These are phyloP conservation scores for Rhynchomys soricoides DNA, from an alignment of 2,113 vertebrate genomes.

Conservation along the genomic window DNA sequence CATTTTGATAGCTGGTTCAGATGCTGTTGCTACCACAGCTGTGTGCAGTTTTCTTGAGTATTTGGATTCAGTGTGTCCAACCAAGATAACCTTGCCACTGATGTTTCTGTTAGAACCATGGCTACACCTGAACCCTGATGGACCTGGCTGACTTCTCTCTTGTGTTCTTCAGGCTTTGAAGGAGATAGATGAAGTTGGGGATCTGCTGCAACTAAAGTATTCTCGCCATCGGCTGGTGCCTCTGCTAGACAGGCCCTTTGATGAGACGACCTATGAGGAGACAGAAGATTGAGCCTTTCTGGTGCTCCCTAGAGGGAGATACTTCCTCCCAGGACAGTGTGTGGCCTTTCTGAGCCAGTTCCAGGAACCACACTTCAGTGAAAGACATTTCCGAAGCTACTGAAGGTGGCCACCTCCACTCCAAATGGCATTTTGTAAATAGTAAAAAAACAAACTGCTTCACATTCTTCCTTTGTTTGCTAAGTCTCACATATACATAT, in stretches of 20 bases:
- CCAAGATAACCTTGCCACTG: not conserved
- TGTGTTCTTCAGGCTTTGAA: constrained; percentile 89
- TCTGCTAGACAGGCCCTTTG: constrained; percentile 90
- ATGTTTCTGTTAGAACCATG: not conserved
- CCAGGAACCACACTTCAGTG: constrained; percentile 78
- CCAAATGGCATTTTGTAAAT: constrained; percentile 86
- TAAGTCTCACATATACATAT: constrained; percentile 76
- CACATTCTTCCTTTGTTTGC: constrained; percentile 81
- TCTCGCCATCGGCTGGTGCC: constrained; percentile 91
- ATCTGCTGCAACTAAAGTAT: constrained; percentile 95
- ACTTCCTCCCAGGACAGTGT: constrained; percentile 70
- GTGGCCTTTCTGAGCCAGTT: constrained; percentile 78
- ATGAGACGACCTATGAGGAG: constrained; percentile 94
- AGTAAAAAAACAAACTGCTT: constrained; percentile 79
- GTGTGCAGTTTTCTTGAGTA: not conserved
- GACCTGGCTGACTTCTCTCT: constrained; percentile 59
- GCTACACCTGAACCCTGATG: not conserved
- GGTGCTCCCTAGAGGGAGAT: constrained; percentile 70
- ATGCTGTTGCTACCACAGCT: not conserved
- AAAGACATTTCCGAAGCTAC: constrained; percentile 83
- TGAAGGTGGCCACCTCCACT: constrained; percentile 82
- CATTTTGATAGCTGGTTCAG: not conserved
- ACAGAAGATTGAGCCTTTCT: constrained; percentile 90
- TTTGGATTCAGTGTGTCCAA: not conserved
- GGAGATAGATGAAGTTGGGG: constrained; percentile 94